Conservation (phyloP, 2,888 invertebrate species). For the Meganola albula region DNA sequence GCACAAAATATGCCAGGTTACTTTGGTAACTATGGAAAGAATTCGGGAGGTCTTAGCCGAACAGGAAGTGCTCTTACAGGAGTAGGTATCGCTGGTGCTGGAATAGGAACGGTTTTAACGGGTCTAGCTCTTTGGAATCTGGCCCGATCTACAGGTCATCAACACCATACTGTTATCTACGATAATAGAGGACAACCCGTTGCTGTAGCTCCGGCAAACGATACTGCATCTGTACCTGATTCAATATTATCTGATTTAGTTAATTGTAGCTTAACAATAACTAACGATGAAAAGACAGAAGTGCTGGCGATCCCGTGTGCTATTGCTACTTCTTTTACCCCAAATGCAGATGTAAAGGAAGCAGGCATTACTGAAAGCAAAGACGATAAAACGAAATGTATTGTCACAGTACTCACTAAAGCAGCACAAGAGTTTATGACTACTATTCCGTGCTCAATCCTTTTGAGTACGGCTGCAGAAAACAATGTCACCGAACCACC, state of each 20-base stretch:
- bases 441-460: slow-evolving; percentile 67
- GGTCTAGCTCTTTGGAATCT: slow-evolving; percentile 73
- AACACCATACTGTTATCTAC: slow-evolving; percentile 66
- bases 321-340: slow-evolving; percentile 70
- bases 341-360: slow-evolving; percentile 62
- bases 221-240: slow-evolving; percentile 45
- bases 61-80: slow-evolving; percentile 55
- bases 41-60: slow-evolving; percentile 53
- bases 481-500: slow-evolving; percentile 70
- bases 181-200: slow-evolving; percentile 69
- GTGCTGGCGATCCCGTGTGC: slow-evolving; percentile 69
- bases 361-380: slow-evolving; percentile 37
- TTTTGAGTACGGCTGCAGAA: slow-evolving; percentile 65
- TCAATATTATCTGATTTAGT: slow-evolving; percentile 61
- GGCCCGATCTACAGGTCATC: slow-evolving; percentile 62
- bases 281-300: slow-evolving; percentile 56
- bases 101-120: slow-evolving; percentile 67
- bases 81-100: slow-evolving; percentile 67
- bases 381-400: slow-evolving; percentile 64
- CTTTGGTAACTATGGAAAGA: slow-evolving; percentile 58
- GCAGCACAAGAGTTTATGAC: slow-evolving; percentile 62
- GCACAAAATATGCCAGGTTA: slow-evolving; percentile 60
- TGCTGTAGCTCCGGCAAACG: slow-evolving; percentile 58
- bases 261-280: slow-evolving; percentile 68
- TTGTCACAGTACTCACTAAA: slow-evolving; percentile 62